Evolutionary conservation across 2,113 vertebrate genomes (phyloP).

Genomic region (Todiramphus chloris): DNA sequence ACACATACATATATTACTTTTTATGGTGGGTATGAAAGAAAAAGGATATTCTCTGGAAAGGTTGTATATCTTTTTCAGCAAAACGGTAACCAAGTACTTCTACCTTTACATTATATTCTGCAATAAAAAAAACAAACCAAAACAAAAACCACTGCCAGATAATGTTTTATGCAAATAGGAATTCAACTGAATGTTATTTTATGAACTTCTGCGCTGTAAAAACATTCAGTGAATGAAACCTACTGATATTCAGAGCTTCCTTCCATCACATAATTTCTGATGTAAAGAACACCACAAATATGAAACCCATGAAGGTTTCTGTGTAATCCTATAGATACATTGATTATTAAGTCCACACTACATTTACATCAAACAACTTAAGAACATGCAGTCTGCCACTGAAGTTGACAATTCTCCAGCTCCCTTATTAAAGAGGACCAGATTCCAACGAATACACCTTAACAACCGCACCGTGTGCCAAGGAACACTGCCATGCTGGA

Average conservation of each 20-base stretch:
- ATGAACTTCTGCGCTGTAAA: not conserved
- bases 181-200: not conserved
- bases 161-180: not conserved
- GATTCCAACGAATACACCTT: not conserved
- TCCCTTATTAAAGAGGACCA: not conserved
- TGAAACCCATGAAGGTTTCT: not conserved
- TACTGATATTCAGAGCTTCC: not conserved
- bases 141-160: not conserved
- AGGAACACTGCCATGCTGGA: not conserved
- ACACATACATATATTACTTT: not conserved
- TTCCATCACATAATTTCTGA: not conserved
- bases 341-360: not conserved
- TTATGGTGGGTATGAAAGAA: not conserved
- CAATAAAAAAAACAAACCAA: not conserved
- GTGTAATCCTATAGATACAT: not conserved
- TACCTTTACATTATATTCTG: not conserved
- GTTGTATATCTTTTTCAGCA: not conserved
- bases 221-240: not conserved
- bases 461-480: not conserved
- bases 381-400: not conserved
- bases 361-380: not conserved
- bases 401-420: not conserved
- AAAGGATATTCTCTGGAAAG: not conserved
- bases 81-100: not conserved
- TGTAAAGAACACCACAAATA: not conserved